Percentiles rank a stretch among this genome's conserved stretches.
Conservation (phyloP, 2,113 vertebrate species). For the Saccopteryx bilineata region DNA sequence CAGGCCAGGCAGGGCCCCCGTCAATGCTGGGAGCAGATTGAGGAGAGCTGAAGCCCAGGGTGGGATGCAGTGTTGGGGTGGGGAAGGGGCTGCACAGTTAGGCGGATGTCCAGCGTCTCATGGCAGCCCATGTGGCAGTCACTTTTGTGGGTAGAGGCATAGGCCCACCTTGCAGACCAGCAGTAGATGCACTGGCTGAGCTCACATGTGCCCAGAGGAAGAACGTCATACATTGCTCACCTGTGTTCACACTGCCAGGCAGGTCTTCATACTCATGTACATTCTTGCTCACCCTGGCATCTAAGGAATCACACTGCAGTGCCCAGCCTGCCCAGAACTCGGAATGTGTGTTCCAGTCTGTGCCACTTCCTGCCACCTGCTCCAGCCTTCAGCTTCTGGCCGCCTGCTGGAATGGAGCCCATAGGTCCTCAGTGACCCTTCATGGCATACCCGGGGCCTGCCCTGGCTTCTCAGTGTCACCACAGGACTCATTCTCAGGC, state of each 20-base stretch:
- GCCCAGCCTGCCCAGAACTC: neutral
- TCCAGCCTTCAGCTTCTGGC: neutral
- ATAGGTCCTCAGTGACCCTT: neutral
- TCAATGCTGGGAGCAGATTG: neutral
- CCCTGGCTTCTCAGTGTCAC: neutral
- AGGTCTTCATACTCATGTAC: too few species aligned
- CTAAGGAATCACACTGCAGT: neutral
- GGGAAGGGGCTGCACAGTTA: neutral
- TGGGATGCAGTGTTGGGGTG: rapidly evolving
- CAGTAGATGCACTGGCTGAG: rapidly evolving
- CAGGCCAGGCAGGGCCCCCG: neutral
- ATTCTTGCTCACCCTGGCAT: neutral
- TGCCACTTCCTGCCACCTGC: neutral
- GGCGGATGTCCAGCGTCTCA: neutral
- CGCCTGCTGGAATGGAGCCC: neutral
- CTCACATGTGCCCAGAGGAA: rapidly evolving
- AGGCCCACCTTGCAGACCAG: neutral
- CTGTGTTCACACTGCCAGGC: neutral
- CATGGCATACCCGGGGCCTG: rapidly evolving
- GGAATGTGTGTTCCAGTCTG: neutral
- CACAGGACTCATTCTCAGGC: too few species aligned
- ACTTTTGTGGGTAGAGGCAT: neutral
- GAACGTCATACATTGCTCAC: too few species aligned
- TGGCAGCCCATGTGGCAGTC: neutral
- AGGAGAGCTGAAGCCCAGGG: neutral